Base-by-base conservation (phyloP, 2,113 vertebrate species). In the Agapornis roseicollis region DNA sequence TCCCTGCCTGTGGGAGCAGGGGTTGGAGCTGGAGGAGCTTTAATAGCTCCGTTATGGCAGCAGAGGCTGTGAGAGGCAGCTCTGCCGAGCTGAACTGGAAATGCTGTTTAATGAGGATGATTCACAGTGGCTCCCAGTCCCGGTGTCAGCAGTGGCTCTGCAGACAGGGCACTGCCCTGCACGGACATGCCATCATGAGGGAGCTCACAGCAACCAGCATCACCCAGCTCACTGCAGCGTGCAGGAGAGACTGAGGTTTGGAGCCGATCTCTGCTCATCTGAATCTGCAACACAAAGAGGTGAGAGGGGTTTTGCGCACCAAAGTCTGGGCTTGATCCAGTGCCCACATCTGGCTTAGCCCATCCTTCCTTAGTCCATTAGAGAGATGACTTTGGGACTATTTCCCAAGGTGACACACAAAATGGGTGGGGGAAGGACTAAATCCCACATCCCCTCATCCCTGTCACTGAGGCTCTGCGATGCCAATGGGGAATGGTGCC, bases 21-120 rank as follows among this genome's bases (percentile, higher is more conserved):
- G 33, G 33, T 5, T n/a, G 4, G 6, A 15, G 8, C 20, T 58
- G 56, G 20, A 58, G 6, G 20, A 58, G 20, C 56, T 1, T 58
- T 35, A 86, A 89, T 69, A 94, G 65, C 80, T 86, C 60, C 61
- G 33, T 69, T 13, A 50, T 6, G 28, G 85, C 86, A 89, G 91
- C 72, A 46, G 23, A 90, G 90, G 11, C 11, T 3, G 69, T 3
- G 50, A 10, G 20, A 88, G 90, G 72, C 11, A 9, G 27, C 72
- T 49, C 46, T 35, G 71, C 79, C 24, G 44, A 61, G 90, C 83
- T 50, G 42, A 70, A 55, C 1, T 94, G 94, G 90, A 90, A 90
- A 83, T 25, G 80, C 6, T 55, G 83, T 90, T 84, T 79, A 84
- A 89, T 60, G 83, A 92, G 86, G 77, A 74, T 93, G 96, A 94